Evolutionary conservation across 2,113 vertebrate species (phyloP).

Genomic region (Corythoichthys haematopterus): DNA sequence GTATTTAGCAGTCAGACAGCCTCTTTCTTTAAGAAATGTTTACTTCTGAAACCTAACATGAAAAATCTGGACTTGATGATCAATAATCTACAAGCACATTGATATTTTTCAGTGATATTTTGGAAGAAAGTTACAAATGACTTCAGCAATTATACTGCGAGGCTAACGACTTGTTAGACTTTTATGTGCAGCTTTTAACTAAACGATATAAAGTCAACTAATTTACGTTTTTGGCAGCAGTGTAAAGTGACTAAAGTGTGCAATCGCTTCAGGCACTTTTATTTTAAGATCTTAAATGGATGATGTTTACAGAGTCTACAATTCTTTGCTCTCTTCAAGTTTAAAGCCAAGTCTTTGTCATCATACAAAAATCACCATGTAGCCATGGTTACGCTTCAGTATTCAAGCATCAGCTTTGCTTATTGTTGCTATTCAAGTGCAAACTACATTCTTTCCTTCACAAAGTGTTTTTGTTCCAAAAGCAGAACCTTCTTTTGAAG

Average conservation of each 20-base stretch:
- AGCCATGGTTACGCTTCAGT: background rate
- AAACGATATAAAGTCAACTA: background rate
- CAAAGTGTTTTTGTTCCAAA: slow-evolving; percentile 2
- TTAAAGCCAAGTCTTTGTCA: background rate
- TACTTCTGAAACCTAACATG: no score
- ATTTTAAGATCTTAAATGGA: background rate
- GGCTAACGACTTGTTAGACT: background rate
- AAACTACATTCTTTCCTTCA: background rate
- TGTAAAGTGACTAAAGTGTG: background rate
- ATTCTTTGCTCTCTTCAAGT: background rate
- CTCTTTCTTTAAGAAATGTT: no score
- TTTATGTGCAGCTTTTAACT: background rate
- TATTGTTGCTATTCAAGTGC: background rate
- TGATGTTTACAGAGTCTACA: background rate
- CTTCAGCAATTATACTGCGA: background rate
- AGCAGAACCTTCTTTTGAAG: background rate
- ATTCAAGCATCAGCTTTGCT: background rate
- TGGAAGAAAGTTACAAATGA: background rate
- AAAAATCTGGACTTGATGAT: background rate
- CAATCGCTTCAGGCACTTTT: background rate
- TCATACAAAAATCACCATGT: background rate
- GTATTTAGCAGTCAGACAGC: background rate
- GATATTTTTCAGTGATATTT: background rate
- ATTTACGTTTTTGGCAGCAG: slow-evolving; percentile 22
- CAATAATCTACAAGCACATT: background rate